Percentiles rank a stretch among this genome's conserved stretches.
These are phyloP conservation scores for Ailurus styani DNA, from an alignment of 2,113 vertebrate genomes.

Conservation along the genomic window DNA sequence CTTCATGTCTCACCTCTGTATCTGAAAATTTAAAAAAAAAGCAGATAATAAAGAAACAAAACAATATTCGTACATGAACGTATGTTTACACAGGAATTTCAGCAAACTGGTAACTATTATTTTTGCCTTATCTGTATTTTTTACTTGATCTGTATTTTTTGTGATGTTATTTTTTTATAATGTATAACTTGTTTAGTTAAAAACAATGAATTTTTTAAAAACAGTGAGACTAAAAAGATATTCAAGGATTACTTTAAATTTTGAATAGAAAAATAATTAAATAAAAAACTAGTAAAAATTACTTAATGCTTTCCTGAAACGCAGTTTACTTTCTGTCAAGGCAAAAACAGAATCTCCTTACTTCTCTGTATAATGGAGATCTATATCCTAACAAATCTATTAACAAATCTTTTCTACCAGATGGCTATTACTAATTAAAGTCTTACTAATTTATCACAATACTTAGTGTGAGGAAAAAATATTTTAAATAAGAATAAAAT, in stretches of 20 bases:
- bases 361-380: neutral
- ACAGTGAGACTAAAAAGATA: neutral
- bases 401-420: neutral
- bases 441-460: conserved; percentile 30
- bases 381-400: neutral
- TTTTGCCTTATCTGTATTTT: neutral
- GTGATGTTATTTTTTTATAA: conserved; percentile 15
- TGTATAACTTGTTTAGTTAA: neutral
- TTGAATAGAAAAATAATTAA: neutral
- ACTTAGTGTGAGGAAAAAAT: neutral
- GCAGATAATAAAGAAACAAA: neutral
- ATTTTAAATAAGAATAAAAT: conserved; percentile 23
- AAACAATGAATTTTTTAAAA: neutral
- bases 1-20: neutral
- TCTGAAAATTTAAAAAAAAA: neutral
- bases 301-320: neutral
- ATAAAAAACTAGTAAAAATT: conserved; percentile 23
- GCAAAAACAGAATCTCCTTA: neutral
- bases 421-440: conserved; percentile 1
- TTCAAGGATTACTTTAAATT: conserved; percentile 25
- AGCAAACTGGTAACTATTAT: neutral
- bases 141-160: neutral
- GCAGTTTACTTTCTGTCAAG: neutral
- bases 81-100: neutral
- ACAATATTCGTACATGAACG: neutral